phyloP scores from a whole-genome alignment of 2,888 invertebrate species.

The Agrypnus murinus region DNA sequence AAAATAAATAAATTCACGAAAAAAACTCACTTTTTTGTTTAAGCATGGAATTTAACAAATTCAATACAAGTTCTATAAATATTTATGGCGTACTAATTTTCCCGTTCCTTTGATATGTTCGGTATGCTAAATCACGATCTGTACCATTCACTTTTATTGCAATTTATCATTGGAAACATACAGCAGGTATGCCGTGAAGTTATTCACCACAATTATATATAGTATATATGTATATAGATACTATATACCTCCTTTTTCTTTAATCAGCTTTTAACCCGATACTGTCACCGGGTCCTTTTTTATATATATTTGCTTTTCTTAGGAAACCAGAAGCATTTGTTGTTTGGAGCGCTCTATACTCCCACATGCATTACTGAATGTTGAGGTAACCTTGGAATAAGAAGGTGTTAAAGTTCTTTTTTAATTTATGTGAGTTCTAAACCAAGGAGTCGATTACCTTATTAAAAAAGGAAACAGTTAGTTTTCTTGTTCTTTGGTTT shows the following conservation, averaged over 20 bases:
- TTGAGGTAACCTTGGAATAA: constrained; percentile 37
- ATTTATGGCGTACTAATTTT: constrained; percentile 30
- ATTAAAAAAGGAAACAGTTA: constrained; percentile 43
- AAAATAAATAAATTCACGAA: too few relatives aligned
- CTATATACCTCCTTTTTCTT: constrained; percentile 14
- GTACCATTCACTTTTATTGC: constrained; percentile 25
- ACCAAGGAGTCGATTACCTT: constrained; percentile 43
- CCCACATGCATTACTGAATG: constrained; percentile 39
- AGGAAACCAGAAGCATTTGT: constrained; percentile 29
- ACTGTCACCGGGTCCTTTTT: constrained; percentile 7
- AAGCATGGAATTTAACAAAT: constrained; percentile 6
- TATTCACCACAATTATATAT: constrained; percentile 12
- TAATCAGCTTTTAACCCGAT: constrained; percentile 20
- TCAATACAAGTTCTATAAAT: constrained; percentile 21
- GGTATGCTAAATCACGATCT: constrained; percentile 26
- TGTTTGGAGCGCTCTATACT: constrained; percentile 21
- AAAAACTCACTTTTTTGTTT: too few relatives aligned
- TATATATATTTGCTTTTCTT: constrained; percentile 18
- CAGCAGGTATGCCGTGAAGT: constrained; percentile 11
- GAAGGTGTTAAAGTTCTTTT: constrained; percentile 43
- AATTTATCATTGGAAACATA: constrained; percentile 30
- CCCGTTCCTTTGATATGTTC: constrained; percentile 31
- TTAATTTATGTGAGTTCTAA: constrained; percentile 41
- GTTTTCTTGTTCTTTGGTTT: constrained; percentile 34
- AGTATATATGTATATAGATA: neutral